phyloP scores from a whole-genome alignment of 2,888 invertebrate species.

The Tachina lurida region DNA sequence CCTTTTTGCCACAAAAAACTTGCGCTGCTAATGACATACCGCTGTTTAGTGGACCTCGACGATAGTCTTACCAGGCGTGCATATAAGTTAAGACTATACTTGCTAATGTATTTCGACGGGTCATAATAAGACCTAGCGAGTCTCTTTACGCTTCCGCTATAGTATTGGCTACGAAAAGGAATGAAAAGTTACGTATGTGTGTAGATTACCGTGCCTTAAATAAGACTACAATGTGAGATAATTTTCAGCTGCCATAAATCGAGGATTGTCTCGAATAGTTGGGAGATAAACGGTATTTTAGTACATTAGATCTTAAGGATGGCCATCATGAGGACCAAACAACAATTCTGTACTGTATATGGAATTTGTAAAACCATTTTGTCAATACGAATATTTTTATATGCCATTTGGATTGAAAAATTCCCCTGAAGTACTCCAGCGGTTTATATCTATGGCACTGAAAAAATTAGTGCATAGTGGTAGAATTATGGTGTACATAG shows the following conservation, averaged over 20 bases:
- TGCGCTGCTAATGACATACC: background rate
- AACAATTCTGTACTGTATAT: background rate
- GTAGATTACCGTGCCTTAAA: slow-evolving; percentile 11
- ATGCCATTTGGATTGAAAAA: slow-evolving; percentile 12
- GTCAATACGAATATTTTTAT: slow-evolving; percentile 17
- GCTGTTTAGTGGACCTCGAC: background rate
- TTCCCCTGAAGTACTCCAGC: background rate
- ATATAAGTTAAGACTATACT: background rate
- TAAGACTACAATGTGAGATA: slow-evolving; percentile 6
- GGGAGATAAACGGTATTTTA: background rate
- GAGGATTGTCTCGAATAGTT: slow-evolving; percentile 38
- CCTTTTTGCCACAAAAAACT: too few relatives aligned
- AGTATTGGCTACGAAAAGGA: background rate
- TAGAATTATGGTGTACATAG: slow-evolving; percentile 25
- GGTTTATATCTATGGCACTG: background rate
- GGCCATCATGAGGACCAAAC: background rate
- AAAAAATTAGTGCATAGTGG: background rate
- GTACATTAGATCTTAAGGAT: background rate
- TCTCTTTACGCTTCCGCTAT: background rate
- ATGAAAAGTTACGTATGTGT: slow-evolving; percentile 19
- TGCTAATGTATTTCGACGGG: background rate
- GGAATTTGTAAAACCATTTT: slow-evolving; percentile 23
- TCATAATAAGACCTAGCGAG: background rate
- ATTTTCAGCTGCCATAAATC: slow-evolving; percentile 8
- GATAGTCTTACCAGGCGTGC: background rate